phyloP scores from a whole-genome alignment of 2,888 invertebrate genomes.

The Plebejus melissa region DNA sequence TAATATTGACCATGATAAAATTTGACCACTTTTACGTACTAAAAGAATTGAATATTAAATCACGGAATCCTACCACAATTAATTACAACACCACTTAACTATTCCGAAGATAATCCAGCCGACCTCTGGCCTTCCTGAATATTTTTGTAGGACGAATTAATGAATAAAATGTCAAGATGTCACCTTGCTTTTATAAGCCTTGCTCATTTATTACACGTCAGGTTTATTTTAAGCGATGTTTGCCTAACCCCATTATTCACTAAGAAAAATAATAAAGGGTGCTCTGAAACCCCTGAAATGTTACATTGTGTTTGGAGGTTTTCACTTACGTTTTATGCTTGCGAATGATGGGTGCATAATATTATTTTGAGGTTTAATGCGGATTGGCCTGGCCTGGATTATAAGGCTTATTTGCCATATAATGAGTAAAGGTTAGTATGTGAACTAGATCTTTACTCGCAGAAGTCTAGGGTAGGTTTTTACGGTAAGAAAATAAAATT shows the following conservation, averaged over 20 bases:
- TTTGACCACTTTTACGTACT: neutral
- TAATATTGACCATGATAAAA: neutral
- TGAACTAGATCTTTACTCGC: too few species aligned
- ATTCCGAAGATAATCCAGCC: constrained; percentile 52
- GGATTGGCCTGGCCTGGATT: too few species aligned
- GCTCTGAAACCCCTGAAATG: neutral
- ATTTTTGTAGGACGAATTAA: constrained; percentile 35
- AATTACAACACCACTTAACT: constrained; percentile 13
- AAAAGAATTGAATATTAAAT: neutral
- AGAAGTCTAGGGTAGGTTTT: too few species aligned
- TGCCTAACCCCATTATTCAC: constrained; percentile 36
- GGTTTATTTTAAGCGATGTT: constrained; percentile 41
- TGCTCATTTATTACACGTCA: constrained; percentile 42
- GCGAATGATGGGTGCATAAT: neutral
- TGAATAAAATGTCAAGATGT: constrained; percentile 41
- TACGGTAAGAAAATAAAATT: too few species aligned
- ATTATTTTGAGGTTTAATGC: too few species aligned
- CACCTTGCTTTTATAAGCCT: constrained; percentile 39
- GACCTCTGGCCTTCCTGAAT: neutral
- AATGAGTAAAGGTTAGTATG: too few species aligned
- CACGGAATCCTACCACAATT: neutral
- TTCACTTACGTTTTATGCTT: neutral
- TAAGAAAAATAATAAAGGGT: constrained; percentile 34
- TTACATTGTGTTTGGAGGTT: neutral
- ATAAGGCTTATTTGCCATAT: too few species aligned